These are phyloP conservation scores for Leptobrachium leishanense DNA, from an alignment of 2,113 vertebrate genomes.

Conservation along the genomic window DNA sequence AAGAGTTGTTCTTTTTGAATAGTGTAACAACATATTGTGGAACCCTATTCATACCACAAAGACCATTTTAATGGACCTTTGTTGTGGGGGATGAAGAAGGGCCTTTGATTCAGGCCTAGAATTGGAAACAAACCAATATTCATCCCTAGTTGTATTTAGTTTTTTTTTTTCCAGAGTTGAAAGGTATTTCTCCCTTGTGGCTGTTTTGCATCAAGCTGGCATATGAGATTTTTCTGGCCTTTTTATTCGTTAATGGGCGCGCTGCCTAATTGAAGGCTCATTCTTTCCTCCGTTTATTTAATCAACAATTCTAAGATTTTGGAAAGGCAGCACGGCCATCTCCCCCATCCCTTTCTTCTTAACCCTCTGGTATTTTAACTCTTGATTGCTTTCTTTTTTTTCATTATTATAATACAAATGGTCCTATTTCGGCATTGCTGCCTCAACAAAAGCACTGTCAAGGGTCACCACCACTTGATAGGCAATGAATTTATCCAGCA, in stretches of 20 bases:
- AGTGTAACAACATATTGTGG: no score
- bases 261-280: conserved; percentile 33
- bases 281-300: conserved; percentile 39
- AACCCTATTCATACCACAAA: no score
- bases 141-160: not conserved
- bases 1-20: no score
- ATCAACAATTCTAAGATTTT: conserved; percentile 35
- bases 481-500: no score
- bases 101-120: no score
- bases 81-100: no score
- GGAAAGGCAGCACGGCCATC: not conserved
- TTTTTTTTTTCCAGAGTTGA: not conserved
- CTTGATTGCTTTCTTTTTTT: not conserved
- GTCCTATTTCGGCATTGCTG: not conserved
- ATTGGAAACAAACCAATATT: no score
- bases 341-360: not conserved
- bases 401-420: not conserved
- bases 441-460: not conserved
- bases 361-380: not conserved
- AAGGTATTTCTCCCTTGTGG: not conserved
- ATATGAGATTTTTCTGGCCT: conserved; percentile 14
- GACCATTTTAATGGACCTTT: no score
- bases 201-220: conserved; percentile 15
- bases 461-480: no score
- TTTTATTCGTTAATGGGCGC: conserved; percentile 31